Evolutionary conservation across 2,113 vertebrate species (phyloP).

Genomic region (Chaenogobius annularis): DNA sequence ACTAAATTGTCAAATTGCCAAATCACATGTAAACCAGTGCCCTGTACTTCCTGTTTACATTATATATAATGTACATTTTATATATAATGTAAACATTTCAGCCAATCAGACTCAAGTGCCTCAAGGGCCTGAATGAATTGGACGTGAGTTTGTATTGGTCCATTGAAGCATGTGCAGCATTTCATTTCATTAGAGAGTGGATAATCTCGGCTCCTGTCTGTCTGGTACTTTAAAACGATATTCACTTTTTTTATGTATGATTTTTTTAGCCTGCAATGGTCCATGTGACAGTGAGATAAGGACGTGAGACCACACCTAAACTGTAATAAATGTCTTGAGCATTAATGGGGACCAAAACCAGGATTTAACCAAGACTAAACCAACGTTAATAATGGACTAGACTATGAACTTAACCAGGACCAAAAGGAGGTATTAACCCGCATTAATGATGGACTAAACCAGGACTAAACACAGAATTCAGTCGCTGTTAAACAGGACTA

Average conservation of each 20-base stretch:
- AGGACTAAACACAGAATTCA: no score
- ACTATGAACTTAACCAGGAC: background rate
- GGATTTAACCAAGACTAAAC: background rate
- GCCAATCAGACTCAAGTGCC: background rate
- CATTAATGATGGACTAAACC: no score
- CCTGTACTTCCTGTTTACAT: background rate
- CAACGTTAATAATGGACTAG: background rate
- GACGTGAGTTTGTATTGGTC: background rate
- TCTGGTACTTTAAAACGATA: background rate
- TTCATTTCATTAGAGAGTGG: background rate
- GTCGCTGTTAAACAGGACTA: no score
- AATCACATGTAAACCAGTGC: background rate
- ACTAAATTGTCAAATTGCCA: background rate
- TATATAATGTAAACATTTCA: background rate
- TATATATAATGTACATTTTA: background rate
- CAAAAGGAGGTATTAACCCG: no score
- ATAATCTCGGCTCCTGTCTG: background rate
- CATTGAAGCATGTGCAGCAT: background rate
- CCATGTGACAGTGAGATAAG: background rate
- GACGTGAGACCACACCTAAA: background rate
- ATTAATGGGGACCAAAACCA: background rate
- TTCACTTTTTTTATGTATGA: background rate
- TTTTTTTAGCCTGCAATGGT: background rate
- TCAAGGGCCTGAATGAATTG: background rate
- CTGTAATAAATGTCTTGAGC: background rate